Evolutionary conservation across 2,888 invertebrate genomes (phyloP), one percentile per base, ranked within the genome.

Genomic region (Brachyopa scutellaris): DNA sequence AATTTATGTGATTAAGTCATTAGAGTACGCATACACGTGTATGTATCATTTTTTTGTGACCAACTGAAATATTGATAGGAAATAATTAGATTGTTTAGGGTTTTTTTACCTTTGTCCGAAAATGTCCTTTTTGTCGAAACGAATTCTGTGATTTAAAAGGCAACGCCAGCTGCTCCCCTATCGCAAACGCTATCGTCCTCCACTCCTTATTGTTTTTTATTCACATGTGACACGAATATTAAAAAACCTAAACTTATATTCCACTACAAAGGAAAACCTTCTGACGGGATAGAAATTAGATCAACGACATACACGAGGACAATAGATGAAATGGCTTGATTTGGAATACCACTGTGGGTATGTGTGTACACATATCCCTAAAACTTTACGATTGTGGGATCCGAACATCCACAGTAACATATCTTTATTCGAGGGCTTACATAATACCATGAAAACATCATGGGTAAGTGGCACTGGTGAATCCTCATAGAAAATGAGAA

Each of bases 1-100:
- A 61, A 79, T 79, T 79, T 73, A 74, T 79, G 74, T 73, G 66
- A 74, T 74, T 74, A 79, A 79, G 74, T 67, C 79, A 67, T 79
- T 67, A 61, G 45, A 61, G 47, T 4, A 26, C 9, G 26, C 64
- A 72, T 78, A 45, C 59, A 59, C 26, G 4, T 26, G 3, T 26
- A 5, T 26, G 26, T 26, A 5, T 38, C 36, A 23, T 19, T 11
- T n/a, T n/a, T n/a, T n/a, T n/a, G n/a, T n/a, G n/a, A n/a, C n/a
- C n/a, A n/a, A n/a, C n/a, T n/a, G n/a, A n/a, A n/a, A 11, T 47
- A 57, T 57, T 57, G 57, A 33, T 8, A 19, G 17, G 19, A 23
- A 49, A 13, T 49, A 49, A 59, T 70, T 70, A 49, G 59, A 40
- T 70, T 61, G 26, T 19, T 29, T 40, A 15, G 2, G 13, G 7